Conservation (phyloP, 2,797 vertebrate genomes). For the Agapornis canus region DNA sequence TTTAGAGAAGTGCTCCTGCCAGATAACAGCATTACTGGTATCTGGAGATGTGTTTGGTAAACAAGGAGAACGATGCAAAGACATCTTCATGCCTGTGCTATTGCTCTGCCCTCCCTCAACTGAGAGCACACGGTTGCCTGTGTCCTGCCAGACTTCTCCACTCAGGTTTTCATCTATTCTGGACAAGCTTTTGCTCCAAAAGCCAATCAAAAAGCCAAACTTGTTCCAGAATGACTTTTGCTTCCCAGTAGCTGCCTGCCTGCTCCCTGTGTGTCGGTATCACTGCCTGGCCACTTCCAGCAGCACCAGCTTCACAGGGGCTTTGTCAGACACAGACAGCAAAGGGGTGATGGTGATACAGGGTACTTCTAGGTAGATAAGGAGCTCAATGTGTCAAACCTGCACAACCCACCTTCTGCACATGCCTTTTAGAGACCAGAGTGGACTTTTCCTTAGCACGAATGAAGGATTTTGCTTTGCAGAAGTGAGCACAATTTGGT, state of each 20-base stretch:
- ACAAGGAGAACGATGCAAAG: not conserved
- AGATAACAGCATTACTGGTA: not conserved
- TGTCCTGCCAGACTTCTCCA: not conserved
- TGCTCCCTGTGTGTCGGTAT: not conserved
- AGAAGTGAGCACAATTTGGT: not conserved
- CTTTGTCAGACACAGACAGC: not conserved
- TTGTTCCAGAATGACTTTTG: not conserved
- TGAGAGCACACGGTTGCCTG: rapidly evolving
- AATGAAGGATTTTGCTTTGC: not conserved
- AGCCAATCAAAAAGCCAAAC: not conserved
- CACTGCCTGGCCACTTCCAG: not conserved
- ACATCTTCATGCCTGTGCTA: not conserved
- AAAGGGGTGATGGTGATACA: not conserved
- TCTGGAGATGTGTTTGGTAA: slow-evolving; percentile 51
- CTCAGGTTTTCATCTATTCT: not conserved
- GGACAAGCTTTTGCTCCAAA: not conserved
- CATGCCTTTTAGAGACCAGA: not conserved
- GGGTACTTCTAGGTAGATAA: not conserved
- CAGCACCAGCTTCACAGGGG: not conserved
- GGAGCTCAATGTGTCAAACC: not conserved
- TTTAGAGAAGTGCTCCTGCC: slow-evolving; percentile 7
- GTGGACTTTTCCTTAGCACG: rapidly evolving
- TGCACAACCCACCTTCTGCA: not conserved
- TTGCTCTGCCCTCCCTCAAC: not conserved
- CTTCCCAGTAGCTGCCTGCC: not conserved